A percentile compares a stretch with the other conserved stretches of the same genome.
Evolutionary conservation across 2,888 invertebrate genomes (phyloP).

Genomic region (Drosophila acutilabella): DNA sequence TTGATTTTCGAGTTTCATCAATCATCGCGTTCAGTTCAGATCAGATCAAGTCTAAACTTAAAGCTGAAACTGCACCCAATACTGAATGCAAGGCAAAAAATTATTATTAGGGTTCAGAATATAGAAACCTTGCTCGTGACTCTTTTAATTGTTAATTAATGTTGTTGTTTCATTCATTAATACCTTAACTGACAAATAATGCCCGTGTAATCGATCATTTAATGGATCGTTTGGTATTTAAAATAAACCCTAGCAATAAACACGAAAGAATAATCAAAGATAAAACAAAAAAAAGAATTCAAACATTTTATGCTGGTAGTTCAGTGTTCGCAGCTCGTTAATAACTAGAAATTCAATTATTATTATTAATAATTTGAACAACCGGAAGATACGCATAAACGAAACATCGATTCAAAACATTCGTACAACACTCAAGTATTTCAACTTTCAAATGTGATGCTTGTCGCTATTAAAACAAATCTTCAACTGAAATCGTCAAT

Average conservation of each 20-base stretch:
- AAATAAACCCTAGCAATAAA: slow-evolving; percentile 49
- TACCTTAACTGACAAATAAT: slow-evolving; percentile 68
- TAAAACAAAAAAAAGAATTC: slow-evolving; percentile 4
- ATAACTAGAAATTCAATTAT: slow-evolving; percentile 72
- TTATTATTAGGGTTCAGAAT: slow-evolving; percentile 38
- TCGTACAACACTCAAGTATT: slow-evolving; percentile 71
- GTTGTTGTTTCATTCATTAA: slow-evolving; percentile 51
- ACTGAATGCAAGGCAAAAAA: slow-evolving; percentile 47
- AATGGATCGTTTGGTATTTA: slow-evolving; percentile 46
- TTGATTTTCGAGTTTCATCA: slow-evolving; percentile 48
- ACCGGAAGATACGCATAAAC: slow-evolving; percentile 67
- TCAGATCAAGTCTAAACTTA: neutral
- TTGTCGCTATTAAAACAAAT: slow-evolving; percentile 43
- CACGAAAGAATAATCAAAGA: slow-evolving; percentile 29
- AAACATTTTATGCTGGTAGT: slow-evolving; percentile 58
- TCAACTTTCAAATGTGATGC: slow-evolving; percentile 77
- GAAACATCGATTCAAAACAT: slow-evolving; percentile 39
- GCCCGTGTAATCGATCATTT: slow-evolving; percentile 65
- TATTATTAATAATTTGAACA: slow-evolving; percentile 56
- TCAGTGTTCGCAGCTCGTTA: slow-evolving; percentile 55
- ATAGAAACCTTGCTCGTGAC: slow-evolving; percentile 60
- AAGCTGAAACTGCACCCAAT: slow-evolving; percentile 53
- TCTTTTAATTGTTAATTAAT: slow-evolving; percentile 72
- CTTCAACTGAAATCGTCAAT: slow-evolving; percentile 56
- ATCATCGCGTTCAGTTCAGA: slow-evolving; percentile 36